These are phyloP conservation scores for Toxotes chatareus DNA, from an alignment of 2,113 vertebrate species.

Conservation along the genomic window DNA sequence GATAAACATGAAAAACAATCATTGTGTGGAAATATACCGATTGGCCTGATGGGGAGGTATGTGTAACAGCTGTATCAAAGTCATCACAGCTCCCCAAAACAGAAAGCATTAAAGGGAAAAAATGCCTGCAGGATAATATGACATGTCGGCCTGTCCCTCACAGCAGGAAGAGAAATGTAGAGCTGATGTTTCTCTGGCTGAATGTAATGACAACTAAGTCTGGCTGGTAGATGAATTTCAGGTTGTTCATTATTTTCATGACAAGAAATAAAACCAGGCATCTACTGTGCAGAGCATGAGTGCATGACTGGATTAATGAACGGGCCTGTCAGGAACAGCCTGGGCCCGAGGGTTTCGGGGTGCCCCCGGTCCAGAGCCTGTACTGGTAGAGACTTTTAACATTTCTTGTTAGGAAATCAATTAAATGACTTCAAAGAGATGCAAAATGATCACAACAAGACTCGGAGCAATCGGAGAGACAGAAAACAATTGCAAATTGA, in stretches of 20 bases:
- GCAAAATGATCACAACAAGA: too few relatives aligned
- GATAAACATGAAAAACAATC: not conserved
- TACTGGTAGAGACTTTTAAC: not conserved
- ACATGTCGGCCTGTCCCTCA: conserved; percentile 28
- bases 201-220: conserved; percentile 25
- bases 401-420: not conserved
- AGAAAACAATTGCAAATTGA: not conserved
- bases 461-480: not conserved
- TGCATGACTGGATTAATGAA: not conserved
- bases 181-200: not conserved
- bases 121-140: conserved; percentile 21
- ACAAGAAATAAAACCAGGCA: conserved; percentile 13
- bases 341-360: too few relatives aligned
- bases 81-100: not conserved
- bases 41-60: not conserved
- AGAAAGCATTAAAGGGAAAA: not conserved
- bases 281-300: not conserved
- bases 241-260: conserved; percentile 9
- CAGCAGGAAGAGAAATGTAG: not conserved
- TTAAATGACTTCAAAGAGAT: not conserved
- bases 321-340: not conserved
- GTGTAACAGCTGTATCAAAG: conserved; percentile 17
- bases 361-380: not conserved
- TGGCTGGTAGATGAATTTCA: conserved; percentile 4
- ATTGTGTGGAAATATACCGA: not conserved